Evolutionary conservation across 2,113 vertebrate genomes (phyloP).

Genomic region (Salminus brasiliensis): DNA sequence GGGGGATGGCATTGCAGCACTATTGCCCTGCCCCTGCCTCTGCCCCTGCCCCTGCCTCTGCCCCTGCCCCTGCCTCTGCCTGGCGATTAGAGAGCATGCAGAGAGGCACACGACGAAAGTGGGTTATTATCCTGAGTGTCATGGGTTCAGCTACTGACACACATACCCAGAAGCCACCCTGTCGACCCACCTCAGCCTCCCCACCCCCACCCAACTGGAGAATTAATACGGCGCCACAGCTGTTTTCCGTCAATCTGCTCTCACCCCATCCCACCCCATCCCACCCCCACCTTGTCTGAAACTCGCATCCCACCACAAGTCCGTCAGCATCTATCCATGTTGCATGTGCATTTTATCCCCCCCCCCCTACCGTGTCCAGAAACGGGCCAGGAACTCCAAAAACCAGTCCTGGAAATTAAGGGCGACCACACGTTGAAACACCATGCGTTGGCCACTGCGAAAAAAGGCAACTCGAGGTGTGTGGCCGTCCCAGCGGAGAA

Average conservation of each 20-base stretch:
- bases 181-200: conserved; percentile 40
- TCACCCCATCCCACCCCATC: conserved; percentile 51
- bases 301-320: conserved; percentile 62
- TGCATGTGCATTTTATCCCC: conserved; percentile 41
- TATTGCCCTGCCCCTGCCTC: conserved; percentile 67
- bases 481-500: conserved; percentile 57
- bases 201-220: conserved; percentile 52
- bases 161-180: conserved; percentile 62
- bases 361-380: conserved; percentile 48
- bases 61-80: conserved; percentile 64
- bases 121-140: conserved; percentile 73
- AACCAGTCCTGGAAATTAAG: conserved; percentile 61
- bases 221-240: conserved; percentile 70
- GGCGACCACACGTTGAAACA: conserved; percentile 26
- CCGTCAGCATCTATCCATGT: conserved; percentile 50
- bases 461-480: conserved; percentile 38
- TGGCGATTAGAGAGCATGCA: conserved; percentile 56
- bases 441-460: neutral
- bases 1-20: conserved; percentile 83
- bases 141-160: conserved; percentile 72
- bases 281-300: conserved; percentile 60
- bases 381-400: conserved; percentile 64
- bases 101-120: conserved; percentile 65
- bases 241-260: conserved; percentile 66
- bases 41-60: no score